A percentile compares a stretch with the other conserved stretches of the same genome.
phyloP scores from a whole-genome alignment of 2,888 invertebrate genomes.

The Dynastes tityus region DNA sequence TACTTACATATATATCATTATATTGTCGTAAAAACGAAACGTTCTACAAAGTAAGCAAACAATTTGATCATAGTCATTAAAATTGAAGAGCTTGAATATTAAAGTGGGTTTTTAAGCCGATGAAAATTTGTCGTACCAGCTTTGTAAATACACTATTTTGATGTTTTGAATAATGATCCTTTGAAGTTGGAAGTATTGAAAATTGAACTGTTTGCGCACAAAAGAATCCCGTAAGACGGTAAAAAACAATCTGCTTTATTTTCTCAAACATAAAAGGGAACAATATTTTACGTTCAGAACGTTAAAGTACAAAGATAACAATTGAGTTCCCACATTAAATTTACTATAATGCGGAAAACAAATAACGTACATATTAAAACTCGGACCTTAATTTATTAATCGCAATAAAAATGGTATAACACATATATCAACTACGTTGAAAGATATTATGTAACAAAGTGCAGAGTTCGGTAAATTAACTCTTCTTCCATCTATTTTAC shows the following conservation, averaged over 20 bases:
- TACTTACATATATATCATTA: constrained; percentile 29
- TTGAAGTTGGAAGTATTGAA: constrained; percentile 33
- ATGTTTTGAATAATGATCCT: constrained; percentile 39
- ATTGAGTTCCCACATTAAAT: constrained; percentile 2
- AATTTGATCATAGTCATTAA: constrained; percentile 35
- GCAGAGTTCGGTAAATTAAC: too few species aligned
- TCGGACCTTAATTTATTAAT: neutral
- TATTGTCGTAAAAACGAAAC: constrained; percentile 9
- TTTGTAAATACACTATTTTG: constrained; percentile 36
- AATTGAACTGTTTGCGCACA: constrained; percentile 37
- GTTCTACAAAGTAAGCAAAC: constrained; percentile 31
- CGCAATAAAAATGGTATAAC: neutral
- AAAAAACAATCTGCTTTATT: constrained; percentile 37
- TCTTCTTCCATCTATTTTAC: neutral
- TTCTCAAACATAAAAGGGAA: constrained; percentile 27
- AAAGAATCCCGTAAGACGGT: constrained; percentile 28
- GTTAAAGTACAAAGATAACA: constrained; percentile 21
- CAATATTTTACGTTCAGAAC: neutral
- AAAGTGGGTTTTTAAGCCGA: constrained; percentile 33
- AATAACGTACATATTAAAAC: neutral
- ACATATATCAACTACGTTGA: too few species aligned
- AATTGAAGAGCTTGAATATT: constrained; percentile 23
- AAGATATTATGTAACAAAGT: too few species aligned
- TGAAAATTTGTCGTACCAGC: constrained; percentile 35
- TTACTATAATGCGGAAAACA: neutral